Base-by-base conservation (phyloP, 2,113 vertebrate species). In the Hylia prasina region DNA sequence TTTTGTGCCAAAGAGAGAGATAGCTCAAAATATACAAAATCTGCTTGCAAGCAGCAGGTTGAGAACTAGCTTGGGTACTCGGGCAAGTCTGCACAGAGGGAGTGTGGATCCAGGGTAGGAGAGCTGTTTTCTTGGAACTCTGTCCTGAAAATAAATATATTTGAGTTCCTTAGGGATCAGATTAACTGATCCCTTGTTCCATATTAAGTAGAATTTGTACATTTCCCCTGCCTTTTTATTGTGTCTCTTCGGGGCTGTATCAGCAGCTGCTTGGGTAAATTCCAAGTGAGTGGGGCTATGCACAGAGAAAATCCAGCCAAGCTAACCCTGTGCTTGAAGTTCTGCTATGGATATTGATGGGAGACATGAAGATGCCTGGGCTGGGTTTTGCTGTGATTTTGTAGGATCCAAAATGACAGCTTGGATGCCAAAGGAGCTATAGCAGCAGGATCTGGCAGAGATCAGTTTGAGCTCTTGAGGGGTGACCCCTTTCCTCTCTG, bases 221-320 rank as follows among this genome's bases (percentile, higher is more conserved):
- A 76, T 90, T 94, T 70, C 61, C 44, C 20, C 45, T 50, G 57
- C 23, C 37, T 87, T 96, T 89, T 94, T 84, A 95, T 72, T 87
- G 76, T 78, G 87, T 89, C 89, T 97, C 89, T 82, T 82, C 0
- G 13, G 87, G 73, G 47, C 66, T 76, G n/a, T 85, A 68, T 89
- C 83, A 96, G 93, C 95, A 96, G 94, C 96, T 94, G 94, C 84
- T 91, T 93, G 93, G 77, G 33, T 47, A 65, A 72, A 40, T 18
- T 92, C 95, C 89, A 87, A 93, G 87, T 27, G 48, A 89, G 45
- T 0, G 4, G 77, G 61, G 61, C 57, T 50, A 9, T 19, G 22
- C 45, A n/a, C 1, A 3, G 65, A 89, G 51, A 22, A 91, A 94
- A 86, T 47, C 60, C 82, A 92, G 76, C 42, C 44, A 56, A 31